Evolutionary conservation across 2,113 vertebrate genomes (phyloP).

Genomic region (Rissa tridactyla): DNA sequence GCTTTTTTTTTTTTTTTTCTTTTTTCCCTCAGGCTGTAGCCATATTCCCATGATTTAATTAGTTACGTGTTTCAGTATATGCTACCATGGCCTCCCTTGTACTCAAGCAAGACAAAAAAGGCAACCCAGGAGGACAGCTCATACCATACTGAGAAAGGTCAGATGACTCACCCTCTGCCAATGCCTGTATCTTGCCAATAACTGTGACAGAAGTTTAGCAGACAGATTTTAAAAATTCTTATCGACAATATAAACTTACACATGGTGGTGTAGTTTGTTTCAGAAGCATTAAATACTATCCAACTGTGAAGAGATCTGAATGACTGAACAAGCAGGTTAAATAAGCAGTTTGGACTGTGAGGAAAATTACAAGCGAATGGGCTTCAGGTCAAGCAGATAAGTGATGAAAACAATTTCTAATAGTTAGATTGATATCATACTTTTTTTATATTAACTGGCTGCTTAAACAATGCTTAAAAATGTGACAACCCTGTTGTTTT

Average conservation of each 20-base stretch:
- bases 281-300: not conserved
- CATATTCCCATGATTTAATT: not conserved
- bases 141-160: not conserved
- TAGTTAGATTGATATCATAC: not conserved
- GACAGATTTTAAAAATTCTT: not conserved
- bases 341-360: slow-evolving; percentile 4
- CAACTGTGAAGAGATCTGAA: not conserved
- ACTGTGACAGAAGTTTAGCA: not conserved
- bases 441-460: slow-evolving; percentile 2
- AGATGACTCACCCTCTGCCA: not conserved
- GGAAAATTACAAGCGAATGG: slow-evolving; percentile 4
- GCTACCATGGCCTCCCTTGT: not conserved
- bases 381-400: slow-evolving; percentile 16
- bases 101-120: not conserved
- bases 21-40: not conserved
- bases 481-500: slow-evolving; percentile 2
- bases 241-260: not conserved
- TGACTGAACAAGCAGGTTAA: not conserved
- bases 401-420: not conserved
- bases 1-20: not conserved
- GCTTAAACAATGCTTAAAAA: slow-evolving; percentile 36
- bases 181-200: not conserved
- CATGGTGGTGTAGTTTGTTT: not conserved
- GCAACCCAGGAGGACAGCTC: not conserved
- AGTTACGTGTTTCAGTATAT: not conserved